A percentile compares a stretch with the other conserved stretches of the same genome.
Conservation (phyloP, 1,140 invertebrate genomes). For the Metaphire vulgaris region DNA sequence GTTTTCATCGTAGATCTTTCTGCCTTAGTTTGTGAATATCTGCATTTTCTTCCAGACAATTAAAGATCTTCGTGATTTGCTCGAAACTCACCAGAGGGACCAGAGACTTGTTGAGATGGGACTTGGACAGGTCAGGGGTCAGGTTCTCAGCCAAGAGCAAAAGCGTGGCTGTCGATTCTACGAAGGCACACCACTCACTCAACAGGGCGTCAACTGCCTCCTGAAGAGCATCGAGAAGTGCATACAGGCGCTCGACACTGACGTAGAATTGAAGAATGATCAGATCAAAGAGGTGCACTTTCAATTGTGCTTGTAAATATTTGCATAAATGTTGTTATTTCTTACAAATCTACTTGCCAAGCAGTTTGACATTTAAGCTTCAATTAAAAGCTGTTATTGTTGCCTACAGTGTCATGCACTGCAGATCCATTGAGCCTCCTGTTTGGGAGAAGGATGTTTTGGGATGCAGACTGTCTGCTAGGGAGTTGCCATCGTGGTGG, state of each 20-base stretch:
- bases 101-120: background rate
- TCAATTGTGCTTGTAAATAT: too few species aligned
- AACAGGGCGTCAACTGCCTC: background rate
- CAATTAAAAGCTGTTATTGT: too few species aligned
- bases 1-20: too few species aligned
- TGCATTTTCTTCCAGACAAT: background rate
- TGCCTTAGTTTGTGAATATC: too few species aligned
- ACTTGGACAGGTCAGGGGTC: background rate
- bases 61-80: background rate
- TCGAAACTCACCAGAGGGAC: background rate
- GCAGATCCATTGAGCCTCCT: too few species aligned
- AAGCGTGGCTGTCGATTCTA: background rate
- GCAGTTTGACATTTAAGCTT: too few species aligned
- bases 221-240: background rate
- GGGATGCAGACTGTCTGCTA: too few species aligned
- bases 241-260: background rate
- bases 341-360: too few species aligned
- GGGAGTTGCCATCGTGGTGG: too few species aligned
- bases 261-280: background rate
- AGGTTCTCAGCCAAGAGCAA: background rate
- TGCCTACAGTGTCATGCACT: too few species aligned
- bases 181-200: background rate
- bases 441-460: too few species aligned
- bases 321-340: too few species aligned
- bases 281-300: background rate